A percentile compares a stretch with the other conserved stretches of the same genome.
Evolutionary conservation across 2,113 vertebrate genomes (phyloP).

Genomic region (Pelmatolapia mariae): DNA sequence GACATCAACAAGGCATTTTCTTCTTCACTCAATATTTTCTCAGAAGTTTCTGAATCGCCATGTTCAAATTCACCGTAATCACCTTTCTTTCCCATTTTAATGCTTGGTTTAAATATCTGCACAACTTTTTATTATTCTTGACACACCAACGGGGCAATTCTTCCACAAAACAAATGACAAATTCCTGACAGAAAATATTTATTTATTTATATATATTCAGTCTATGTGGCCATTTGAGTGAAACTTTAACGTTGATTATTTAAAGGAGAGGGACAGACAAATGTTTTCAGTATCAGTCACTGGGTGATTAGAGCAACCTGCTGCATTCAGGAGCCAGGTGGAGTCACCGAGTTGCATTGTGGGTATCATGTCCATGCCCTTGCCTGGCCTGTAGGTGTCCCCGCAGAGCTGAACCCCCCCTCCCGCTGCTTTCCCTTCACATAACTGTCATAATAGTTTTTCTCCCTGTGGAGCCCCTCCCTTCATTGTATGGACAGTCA

Average conservation of each 20-base stretch:
- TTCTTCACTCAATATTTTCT: neutral
- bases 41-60: neutral
- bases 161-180: neutral
- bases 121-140: neutral
- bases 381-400: constrained; percentile 46
- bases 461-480: neutral
- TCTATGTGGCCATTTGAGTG: neutral
- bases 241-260: neutral
- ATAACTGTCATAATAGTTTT: neutral
- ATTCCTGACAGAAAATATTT: neutral
- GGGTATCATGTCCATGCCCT: neutral
- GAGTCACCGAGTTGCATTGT: neutral
- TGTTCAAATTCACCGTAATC: neutral
- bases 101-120: neutral
- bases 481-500: neutral
- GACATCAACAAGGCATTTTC: neutral
- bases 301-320: neutral
- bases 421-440: neutral
- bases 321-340: neutral
- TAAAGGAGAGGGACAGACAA: neutral
- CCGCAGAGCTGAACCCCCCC: constrained; percentile 22
- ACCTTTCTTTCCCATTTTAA: neutral
- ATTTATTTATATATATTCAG: neutral
- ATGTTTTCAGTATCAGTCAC: neutral
- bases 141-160: neutral